phyloP scores from a whole-genome alignment of 2,888 invertebrate genomes.

The Masnerella sp. region DNA sequence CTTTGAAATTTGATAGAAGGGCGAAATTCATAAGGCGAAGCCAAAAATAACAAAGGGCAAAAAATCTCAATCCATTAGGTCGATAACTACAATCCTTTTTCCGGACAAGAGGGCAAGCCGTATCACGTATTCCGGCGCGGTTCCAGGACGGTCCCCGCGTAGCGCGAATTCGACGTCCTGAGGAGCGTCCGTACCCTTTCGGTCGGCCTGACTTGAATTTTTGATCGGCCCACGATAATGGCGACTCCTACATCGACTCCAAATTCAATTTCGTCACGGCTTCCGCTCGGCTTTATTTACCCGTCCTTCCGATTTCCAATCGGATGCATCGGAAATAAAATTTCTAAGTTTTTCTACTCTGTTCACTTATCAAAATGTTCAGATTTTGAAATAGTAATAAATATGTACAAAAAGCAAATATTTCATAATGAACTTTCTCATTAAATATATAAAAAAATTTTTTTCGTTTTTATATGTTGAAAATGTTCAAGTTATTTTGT shows the following conservation, averaged over 20 bases:
- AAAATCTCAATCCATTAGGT: slow-evolving; percentile 48
- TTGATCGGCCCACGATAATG: slow-evolving; percentile 68
- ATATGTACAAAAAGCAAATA: no score
- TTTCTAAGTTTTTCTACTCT: slow-evolving; percentile 53
- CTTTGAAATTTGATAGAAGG: no score
- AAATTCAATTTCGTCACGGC: slow-evolving; percentile 69
- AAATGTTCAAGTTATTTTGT: no score
- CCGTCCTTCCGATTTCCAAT: slow-evolving; percentile 64
- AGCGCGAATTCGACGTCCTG: slow-evolving; percentile 37
- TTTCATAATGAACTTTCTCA: no score
- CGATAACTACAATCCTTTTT: slow-evolving; percentile 36
- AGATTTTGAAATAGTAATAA: no score
- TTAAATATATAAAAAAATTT: no score
- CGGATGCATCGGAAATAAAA: slow-evolving; percentile 68
- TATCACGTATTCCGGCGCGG: slow-evolving; percentile 50
- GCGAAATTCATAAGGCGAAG: no score
- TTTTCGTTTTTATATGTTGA: no score
- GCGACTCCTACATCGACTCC: slow-evolving; percentile 67
- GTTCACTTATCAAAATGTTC: slow-evolving; percentile 2
- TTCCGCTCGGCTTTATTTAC: slow-evolving; percentile 66
- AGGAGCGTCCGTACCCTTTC: slow-evolving; percentile 49
- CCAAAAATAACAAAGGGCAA: slow-evolving; percentile 19
- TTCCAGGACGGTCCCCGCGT: slow-evolving; percentile 36
- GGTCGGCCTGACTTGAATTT: slow-evolving; percentile 69
- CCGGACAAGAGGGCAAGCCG: slow-evolving; percentile 11